phyloP scores from a whole-genome alignment of 2,888 invertebrate species.

The Tridacna crocea region DNA sequence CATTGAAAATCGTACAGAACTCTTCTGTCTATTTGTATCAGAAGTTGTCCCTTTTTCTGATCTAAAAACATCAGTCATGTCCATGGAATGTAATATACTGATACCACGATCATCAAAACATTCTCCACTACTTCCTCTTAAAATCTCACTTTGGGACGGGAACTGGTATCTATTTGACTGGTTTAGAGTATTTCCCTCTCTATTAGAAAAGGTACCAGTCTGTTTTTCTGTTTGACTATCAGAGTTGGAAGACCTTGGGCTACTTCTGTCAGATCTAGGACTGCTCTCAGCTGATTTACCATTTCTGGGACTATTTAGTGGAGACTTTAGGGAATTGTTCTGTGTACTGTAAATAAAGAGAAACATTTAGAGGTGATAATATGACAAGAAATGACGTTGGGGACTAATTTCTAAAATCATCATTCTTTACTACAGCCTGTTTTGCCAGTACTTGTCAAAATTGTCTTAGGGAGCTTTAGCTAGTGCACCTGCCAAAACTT shows the following conservation, averaged over 20 bases:
- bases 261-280: neutral
- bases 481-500: too few relatives aligned
- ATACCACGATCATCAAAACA: neutral
- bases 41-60: neutral
- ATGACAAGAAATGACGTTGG: too few relatives aligned
- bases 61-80: slow-evolving; percentile 14
- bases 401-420: too few relatives aligned
- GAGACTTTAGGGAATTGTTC: slow-evolving; percentile 28
- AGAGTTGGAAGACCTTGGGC: neutral
- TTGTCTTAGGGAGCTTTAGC: too few relatives aligned
- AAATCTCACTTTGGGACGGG: neutral
- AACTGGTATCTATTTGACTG: neutral
- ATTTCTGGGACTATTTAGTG: slow-evolving; percentile 10
- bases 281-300: slow-evolving; percentile 17
- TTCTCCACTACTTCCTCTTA: neutral
- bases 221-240: neutral
- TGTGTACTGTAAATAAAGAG: slow-evolving; percentile 20
- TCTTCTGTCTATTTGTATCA: neutral
- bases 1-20: slow-evolving; percentile 1
- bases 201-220: neutral
- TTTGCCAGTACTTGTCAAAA: too few relatives aligned
- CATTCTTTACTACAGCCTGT: too few relatives aligned
- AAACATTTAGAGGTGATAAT: neutral
- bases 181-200: neutral
- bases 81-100: neutral